Base-by-base conservation (phyloP, 2,797 vertebrate species). In the Austrolebias charrua region DNA sequence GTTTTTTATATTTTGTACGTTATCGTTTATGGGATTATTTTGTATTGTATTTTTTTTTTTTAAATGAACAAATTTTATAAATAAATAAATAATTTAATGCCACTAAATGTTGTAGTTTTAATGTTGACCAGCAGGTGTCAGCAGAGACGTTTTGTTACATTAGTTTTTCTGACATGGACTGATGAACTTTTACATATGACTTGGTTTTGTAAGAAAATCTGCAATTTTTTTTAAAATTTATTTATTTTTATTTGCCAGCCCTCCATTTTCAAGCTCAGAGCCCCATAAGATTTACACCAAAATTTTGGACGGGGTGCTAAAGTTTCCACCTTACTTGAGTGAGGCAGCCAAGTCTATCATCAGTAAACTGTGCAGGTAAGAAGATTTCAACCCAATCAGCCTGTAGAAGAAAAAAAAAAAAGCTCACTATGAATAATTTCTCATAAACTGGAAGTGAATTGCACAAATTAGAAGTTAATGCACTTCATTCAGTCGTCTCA, bases 261-360 rank as follows among this genome's bases (percentile, higher is more conserved):
- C 94, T 28, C 94, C 93, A 0, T 95, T 94, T 85, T 93, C 92
- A 60, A 94, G 94, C 43, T 87, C 92, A 0, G 94, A 94, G 58
- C 94, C 93, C 5, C 91, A 91, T 84, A 93, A 91, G 80, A 94
- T 94, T 81, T 95, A 95, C 60, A 81, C 91, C 51, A 94, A 90
- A 86, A 94, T 94, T 67, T 59, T 95, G 81, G 94, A 94, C 0
- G 93, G 93, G 1, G 54, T 89, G 45, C 49, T 94, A 11, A 91
- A 90, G 62, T 95, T 90, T 71, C 94, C 93, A 0, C 87, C 89
- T 2, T 92, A 89, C 79, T 40, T 95, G 65, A 84, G 84, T 2
- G 93, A 94, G 42, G 91, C 91, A 0, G 86, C 93, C 63, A 93
- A 90, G 66, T 95, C 94, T 35, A 89, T 95, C 11, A 88, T 93